Evolutionary conservation across 2,888 invertebrate species (phyloP).

Genomic region (Lycia hirtaria): DNA sequence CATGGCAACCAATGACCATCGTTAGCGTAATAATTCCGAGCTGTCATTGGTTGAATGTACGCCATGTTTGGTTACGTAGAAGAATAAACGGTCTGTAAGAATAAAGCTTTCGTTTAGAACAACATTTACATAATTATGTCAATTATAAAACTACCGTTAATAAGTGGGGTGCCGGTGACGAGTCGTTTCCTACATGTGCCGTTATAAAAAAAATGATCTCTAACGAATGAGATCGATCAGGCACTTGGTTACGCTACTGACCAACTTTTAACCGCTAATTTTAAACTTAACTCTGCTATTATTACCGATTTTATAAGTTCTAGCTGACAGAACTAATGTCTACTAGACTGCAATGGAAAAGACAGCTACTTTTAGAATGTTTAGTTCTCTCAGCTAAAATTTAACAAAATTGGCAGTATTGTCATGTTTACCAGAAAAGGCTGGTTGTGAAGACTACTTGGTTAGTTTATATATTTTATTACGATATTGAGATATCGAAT

Average conservation of each 20-base stretch:
- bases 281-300: slow-evolving; percentile 38
- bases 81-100: no score
- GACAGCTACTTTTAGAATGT: no score
- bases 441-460: slow-evolving; percentile 16
- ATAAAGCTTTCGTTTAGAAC: slow-evolving; percentile 81
- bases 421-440: slow-evolving; percentile 40
- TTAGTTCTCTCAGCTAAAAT: no score
- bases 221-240: slow-evolving; percentile 36
- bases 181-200: slow-evolving; percentile 45
- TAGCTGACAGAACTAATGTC: no score
- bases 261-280: slow-evolving; percentile 35
- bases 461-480: slow-evolving; percentile 4
- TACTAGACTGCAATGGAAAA: no score
- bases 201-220: slow-evolving; percentile 43
- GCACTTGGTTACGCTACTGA: slow-evolving; percentile 42
- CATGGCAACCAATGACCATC: no score
- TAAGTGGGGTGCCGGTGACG: slow-evolving; percentile 54
- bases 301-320: no score
- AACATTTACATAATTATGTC: slow-evolving; percentile 80
- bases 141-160: slow-evolving; percentile 64
- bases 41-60: no score
- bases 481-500: neutral
- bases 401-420: no score
- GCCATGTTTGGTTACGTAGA: no score
- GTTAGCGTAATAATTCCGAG: no score